Evolutionary conservation across 2,888 invertebrate genomes (phyloP).

Genomic region (Cistogaster globosa): DNA sequence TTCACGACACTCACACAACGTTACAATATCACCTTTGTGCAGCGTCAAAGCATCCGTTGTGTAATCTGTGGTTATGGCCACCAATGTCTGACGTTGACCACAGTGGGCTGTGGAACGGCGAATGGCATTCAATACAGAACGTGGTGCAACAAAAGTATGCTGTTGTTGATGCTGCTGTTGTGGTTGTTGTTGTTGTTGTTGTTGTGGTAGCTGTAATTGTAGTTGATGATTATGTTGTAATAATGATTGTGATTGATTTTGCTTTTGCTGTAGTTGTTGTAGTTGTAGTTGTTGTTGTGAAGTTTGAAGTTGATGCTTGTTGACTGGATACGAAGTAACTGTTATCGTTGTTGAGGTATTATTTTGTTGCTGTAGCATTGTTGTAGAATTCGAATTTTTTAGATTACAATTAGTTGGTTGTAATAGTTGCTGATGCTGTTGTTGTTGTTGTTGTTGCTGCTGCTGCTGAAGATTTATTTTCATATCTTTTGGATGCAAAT

Average conservation of each 20-base stretch:
- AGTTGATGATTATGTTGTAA: constrained; percentile 69
- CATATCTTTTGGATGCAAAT: constrained; percentile 79
- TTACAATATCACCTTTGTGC: constrained; percentile 89
- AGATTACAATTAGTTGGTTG: constrained; percentile 65
- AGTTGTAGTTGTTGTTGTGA: constrained; percentile 46
- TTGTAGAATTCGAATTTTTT: constrained; percentile 56
- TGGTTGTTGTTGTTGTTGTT: constrained; percentile 58
- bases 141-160: constrained; percentile 65
- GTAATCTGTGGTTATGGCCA: constrained; percentile 89
- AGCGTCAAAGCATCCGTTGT: constrained; percentile 86
- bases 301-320: constrained; percentile 62
- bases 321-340: constrained; percentile 63
- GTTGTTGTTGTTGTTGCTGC: constrained; percentile 40
- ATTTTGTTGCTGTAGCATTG: constrained; percentile 53
- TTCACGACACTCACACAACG: constrained; percentile 85
- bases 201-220: constrained; percentile 47
- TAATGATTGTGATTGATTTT: constrained; percentile 72
- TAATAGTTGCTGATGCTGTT: constrained; percentile 49
- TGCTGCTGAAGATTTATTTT: constrained; percentile 56
- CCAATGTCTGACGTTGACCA: constrained; percentile 86
- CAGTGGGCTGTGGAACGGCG: constrained; percentile 77
- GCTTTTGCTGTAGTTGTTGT: constrained; percentile 66
- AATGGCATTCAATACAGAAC: constrained; percentile 76
- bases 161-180: constrained; percentile 78
- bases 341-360: constrained; percentile 64